A percentile compares a stretch with the other conserved stretches of the same genome.
Conservation (phyloP, 2,888 invertebrate species). For the Lasioglossum figueresi region DNA sequence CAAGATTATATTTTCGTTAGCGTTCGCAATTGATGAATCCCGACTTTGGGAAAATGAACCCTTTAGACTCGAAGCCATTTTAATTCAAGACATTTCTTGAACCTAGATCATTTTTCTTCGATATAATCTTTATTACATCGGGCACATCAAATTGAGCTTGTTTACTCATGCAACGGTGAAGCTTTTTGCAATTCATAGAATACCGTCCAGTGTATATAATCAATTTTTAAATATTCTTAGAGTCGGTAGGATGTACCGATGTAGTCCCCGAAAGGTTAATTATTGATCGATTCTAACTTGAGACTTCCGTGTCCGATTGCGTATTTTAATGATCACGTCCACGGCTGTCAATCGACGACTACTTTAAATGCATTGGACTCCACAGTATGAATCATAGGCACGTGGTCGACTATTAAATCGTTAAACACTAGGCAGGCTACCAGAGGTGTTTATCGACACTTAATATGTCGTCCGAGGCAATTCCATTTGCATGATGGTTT, state of each 20-base stretch:
- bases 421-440: not conserved
- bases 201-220: too few species aligned
- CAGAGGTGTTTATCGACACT: slow-evolving; percentile 6
- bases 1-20: too few species aligned
- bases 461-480: not conserved
- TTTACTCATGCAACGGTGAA: too few species aligned
- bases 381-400: slow-evolving; percentile 5
- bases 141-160: too few species aligned
- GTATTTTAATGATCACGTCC: slow-evolving; percentile 6
- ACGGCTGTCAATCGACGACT: not conserved
- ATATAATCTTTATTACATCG: too few species aligned
- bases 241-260: too few species aligned
- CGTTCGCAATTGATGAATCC: not conserved
- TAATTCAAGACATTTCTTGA: too few species aligned
- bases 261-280: not conserved
- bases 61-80: too few species aligned
- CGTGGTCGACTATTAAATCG: slow-evolving; percentile 10
- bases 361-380: slow-evolving; percentile 1
- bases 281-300: not conserved
- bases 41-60: not conserved
- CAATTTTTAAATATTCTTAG: too few species aligned
- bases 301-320: not conserved
- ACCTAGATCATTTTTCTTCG: too few species aligned
- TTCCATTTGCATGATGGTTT: slow-evolving; percentile 4
- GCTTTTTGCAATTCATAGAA: too few species aligned